These are phyloP conservation scores for Rhizoglyphus robini DNA, from an alignment of 1,140 invertebrate species.

Conservation along the genomic window DNA sequence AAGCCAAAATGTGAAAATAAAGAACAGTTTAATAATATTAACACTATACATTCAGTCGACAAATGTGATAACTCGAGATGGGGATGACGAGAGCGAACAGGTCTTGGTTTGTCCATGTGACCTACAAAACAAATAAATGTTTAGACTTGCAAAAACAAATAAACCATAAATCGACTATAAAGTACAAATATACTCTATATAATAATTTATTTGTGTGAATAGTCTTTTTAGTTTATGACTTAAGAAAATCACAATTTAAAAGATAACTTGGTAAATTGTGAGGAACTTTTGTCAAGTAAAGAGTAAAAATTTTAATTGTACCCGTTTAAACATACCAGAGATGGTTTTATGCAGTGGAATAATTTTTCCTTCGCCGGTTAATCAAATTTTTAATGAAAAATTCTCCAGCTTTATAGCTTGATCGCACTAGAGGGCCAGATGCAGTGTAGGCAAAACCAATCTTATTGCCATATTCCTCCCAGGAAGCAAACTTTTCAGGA, in stretches of 20 bases:
- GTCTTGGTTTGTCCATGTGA: too few relatives aligned
- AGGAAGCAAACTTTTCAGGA: constrained; percentile 81
- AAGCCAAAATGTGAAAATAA: not conserved
- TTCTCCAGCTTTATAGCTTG: constrained; percentile 90
- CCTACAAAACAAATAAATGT: constrained; percentile 12
- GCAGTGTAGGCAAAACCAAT: constrained; percentile 93
- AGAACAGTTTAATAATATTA: not conserved
- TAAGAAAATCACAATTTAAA: constrained; percentile 5
- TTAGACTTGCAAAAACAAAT: constrained; percentile 16
- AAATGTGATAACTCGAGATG: not conserved
- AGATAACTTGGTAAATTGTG: constrained; percentile 4
- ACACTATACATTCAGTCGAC: not conserved
- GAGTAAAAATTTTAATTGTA: not conserved
- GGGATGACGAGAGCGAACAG: too few relatives aligned
- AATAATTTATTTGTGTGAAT: constrained; percentile 14
- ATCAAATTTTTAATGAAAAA: constrained; percentile 28
- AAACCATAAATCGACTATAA: not conserved
- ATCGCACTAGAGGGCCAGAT: constrained; percentile 88
- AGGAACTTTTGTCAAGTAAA: not conserved
- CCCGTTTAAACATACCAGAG: not conserved
- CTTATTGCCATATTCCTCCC: constrained; percentile 68
- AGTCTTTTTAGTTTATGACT: constrained; percentile 8
- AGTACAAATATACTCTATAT: not conserved
- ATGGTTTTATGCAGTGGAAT: not conserved
- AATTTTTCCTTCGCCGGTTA: constrained; percentile 18